Evolutionary conservation across 2,113 vertebrate genomes (phyloP).

Genomic region (Platichthys stellatus): DNA sequence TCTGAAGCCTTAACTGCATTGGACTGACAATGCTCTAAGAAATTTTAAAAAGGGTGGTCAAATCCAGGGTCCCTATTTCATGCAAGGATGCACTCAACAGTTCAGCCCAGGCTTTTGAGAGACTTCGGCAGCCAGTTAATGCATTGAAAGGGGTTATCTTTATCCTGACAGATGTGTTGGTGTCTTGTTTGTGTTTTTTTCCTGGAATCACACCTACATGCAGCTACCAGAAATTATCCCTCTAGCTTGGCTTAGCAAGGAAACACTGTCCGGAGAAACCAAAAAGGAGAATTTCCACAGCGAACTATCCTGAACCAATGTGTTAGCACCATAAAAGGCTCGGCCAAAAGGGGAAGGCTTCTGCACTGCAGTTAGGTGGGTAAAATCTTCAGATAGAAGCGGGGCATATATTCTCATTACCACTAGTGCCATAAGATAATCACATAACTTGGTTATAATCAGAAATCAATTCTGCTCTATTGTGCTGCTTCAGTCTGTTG

Average conservation of each 20-base stretch:
- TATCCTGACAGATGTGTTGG: not conserved
- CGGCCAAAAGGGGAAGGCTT: not conserved
- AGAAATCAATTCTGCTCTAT: not conserved
- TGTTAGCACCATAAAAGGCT: not conserved
- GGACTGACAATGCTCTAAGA: not conserved
- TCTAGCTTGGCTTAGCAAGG: not conserved
- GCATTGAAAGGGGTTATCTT: slow-evolving; percentile 1
- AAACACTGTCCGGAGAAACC: not conserved
- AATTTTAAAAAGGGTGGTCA: not conserved
- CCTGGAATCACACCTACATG: not conserved
- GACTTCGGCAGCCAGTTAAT: not conserved
- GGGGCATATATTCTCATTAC: not conserved
- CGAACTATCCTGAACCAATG: not conserved
- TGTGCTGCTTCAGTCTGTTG: not conserved
- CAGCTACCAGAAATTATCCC: slow-evolving; percentile 3
- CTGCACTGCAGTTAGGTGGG: not conserved
- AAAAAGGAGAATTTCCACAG: not conserved
- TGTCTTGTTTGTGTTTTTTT: not conserved
- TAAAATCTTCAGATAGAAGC: not conserved
- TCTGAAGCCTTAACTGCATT: not conserved
- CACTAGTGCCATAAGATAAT: not conserved
- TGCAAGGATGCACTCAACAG: not conserved
- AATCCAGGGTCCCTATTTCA: not conserved
- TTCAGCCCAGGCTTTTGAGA: not conserved
- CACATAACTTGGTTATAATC: not conserved